Conservation (phyloP, 2,888 invertebrate species). For the Macropis europaea region DNA sequence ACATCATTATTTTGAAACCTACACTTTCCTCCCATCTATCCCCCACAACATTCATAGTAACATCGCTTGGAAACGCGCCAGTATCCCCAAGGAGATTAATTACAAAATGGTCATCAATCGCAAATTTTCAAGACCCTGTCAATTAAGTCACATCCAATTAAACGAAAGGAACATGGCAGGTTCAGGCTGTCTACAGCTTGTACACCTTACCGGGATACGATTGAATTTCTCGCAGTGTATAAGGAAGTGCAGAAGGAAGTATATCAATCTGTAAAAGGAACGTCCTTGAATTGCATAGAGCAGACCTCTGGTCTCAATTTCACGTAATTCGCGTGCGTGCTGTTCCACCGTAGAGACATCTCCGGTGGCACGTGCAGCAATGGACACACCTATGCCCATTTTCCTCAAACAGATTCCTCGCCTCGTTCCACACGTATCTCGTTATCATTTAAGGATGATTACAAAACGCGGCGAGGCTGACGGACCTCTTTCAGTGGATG, state of each 20-base stretch:
- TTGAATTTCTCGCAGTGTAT: not conserved
- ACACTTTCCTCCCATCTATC: no score
- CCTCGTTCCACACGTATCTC: slow-evolving; percentile 61
- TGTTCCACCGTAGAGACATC: slow-evolving; percentile 8
- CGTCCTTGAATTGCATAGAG: not conserved
- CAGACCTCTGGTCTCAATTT: slow-evolving; percentile 14
- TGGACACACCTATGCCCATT: slow-evolving; percentile 32
- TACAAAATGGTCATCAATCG: no score
- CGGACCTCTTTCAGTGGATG: slow-evolving; percentile 63
- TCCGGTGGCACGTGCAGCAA: slow-evolving; percentile 32
- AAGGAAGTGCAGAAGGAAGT: not conserved
- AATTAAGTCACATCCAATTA: no score
- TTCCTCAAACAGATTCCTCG: slow-evolving; percentile 36
- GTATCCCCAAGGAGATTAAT: no score
- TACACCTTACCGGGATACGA: no score
- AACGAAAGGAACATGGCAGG: no score
- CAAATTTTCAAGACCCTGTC: no score
- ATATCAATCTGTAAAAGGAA: not conserved
- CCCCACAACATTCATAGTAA: no score
- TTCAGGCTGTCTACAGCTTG: no score
- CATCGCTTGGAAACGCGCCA: no score
- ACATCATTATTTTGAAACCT: no score
- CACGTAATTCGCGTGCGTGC: slow-evolving; percentile 8
- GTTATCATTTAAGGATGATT: slow-evolving; percentile 73
- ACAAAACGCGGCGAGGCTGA: slow-evolving; percentile 61